phyloP scores from a whole-genome alignment of 2,113 vertebrate species.

The Crotalus viridis region DNA sequence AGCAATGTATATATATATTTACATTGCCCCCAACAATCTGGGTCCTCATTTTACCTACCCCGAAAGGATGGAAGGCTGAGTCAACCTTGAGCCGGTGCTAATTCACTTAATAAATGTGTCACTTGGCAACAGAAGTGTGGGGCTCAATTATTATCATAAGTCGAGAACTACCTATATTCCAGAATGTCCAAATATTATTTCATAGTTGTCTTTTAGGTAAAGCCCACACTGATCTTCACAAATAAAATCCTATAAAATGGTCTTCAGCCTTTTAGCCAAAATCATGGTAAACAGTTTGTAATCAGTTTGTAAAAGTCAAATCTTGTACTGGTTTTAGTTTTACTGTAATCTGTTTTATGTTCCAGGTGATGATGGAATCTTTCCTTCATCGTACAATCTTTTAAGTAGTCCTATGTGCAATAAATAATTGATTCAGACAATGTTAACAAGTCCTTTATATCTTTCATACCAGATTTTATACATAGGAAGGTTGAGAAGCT shows the following conservation, averaged over 20 bases:
- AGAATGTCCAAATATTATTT: neutral
- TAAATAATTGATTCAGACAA: neutral
- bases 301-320: neutral
- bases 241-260: neutral
- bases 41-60: too few species aligned
- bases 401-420: neutral
- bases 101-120: neutral
- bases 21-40: too few species aligned
- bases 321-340: neutral
- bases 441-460: neutral
- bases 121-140: neutral
- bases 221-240: neutral
- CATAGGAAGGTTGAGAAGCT: neutral
- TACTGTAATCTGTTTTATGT: neutral
- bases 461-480: neutral
- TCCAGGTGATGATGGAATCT: neutral
- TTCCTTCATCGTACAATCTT: neutral
- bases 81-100: too few species aligned
- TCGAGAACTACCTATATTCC: neutral
- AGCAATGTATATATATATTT: too few species aligned
- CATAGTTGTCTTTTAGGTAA: neutral
- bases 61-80: too few species aligned
- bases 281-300: neutral
- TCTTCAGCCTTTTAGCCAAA: neutral
- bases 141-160: neutral